Base-by-base conservation (phyloP, 2,797 vertebrate species). In the Sphaeramia orbicularis region DNA sequence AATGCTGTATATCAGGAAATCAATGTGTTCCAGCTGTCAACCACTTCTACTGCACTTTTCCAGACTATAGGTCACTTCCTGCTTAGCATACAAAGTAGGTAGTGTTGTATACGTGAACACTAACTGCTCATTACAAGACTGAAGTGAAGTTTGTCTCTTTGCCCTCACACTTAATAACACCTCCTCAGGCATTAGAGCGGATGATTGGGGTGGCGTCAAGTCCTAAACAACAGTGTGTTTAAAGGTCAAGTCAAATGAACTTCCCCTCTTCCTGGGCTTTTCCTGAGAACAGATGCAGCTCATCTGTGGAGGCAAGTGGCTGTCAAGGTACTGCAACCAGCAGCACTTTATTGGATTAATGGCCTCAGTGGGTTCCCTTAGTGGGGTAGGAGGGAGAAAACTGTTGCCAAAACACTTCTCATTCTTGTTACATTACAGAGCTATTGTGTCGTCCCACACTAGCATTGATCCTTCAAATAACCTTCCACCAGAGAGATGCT, bases 201-300 rank as follows among this genome's bases (percentile, higher is more conserved):
- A 63, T 11, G 32, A 18, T 8, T 15, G 36, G 43, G 36, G 38
- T 49, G 40, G 21, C 37, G 55, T 43, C 10, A 14, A 66, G 18
- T 71, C 35, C 19, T 72, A 85, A 81, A 80, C 72, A 74, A 78
- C 60, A 71, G 58, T 77, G 71, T 77, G 73, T 85, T 87, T 76
- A 86, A 70, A 84, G 84, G 80, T 87, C 76, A 86, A 80, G 54
- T 73, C 45, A 72, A 77, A 86, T 85, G 48, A 85, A 85, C 74
- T 73, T 74, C 61, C 7, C 51, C 62, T 77, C 48, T 71, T 43
- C 53, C 14, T 14, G 27, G 16, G 52, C 3, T 12, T 18, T 35
- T 80, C 80, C 68, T 67, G 62, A 65, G 54, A 67, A 65, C 58
- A 73, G 52, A 68, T 32, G 10, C 50, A 64, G 49, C 58, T 86